These are phyloP conservation scores for Morone saxatilis DNA, from an alignment of 2,113 vertebrate genomes.

Conservation along the genomic window DNA sequence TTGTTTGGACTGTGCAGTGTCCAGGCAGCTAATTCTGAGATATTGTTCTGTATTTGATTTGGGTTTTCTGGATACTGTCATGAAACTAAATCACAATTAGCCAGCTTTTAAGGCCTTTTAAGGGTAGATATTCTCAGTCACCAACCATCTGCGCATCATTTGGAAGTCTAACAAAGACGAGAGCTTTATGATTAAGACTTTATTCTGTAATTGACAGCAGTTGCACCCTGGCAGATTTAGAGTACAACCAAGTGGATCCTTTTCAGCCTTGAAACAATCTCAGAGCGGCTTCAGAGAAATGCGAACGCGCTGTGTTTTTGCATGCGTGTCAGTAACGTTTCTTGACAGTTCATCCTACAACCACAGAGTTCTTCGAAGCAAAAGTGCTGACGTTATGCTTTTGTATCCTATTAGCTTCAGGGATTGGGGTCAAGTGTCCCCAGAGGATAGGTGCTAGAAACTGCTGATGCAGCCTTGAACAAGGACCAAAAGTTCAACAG, in stretches of 20 bases:
- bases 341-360: slow-evolving; percentile 27
- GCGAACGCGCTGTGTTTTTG: slow-evolving; percentile 6
- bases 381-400: slow-evolving; percentile 39
- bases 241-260: background rate
- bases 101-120: too few relatives aligned
- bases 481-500: slow-evolving; percentile 36
- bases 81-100: too few relatives aligned
- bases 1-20: background rate
- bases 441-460: slow-evolving; percentile 27
- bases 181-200: background rate
- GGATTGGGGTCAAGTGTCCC: slow-evolving; percentile 63
- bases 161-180: background rate
- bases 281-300: background rate
- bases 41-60: too few relatives aligned
- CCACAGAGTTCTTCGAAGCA: slow-evolving; percentile 6
- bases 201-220: background rate
- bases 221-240: background rate
- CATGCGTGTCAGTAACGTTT: background rate
- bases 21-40: background rate
- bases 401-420: slow-evolving; percentile 55
- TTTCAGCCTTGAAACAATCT: background rate
- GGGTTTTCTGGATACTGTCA: too few relatives aligned
- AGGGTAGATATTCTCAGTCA: background rate
- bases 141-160: background rate
- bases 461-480: slow-evolving; percentile 42